Evolutionary conservation across 1,140 invertebrate species (phyloP).

Genomic region (Drosophila pruinosa): DNA sequence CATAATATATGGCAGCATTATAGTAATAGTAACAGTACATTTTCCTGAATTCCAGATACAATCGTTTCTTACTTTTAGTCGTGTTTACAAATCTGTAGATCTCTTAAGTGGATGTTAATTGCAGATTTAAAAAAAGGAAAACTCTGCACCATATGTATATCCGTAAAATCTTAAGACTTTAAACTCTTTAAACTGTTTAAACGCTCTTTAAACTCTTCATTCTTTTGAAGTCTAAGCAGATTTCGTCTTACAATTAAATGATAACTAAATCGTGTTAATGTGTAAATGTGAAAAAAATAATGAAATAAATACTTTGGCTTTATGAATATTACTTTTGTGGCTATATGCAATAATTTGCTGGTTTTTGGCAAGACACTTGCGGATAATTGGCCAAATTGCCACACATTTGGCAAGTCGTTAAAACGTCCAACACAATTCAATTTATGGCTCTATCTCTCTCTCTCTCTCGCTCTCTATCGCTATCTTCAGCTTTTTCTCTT

Average conservation of each 20-base stretch:
- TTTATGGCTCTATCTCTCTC: background rate
- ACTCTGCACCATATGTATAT: no score
- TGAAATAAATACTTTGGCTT: background rate
- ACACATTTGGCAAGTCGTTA: background rate
- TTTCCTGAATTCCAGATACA: no score
- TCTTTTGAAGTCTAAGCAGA: no score
- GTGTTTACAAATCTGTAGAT: no score
- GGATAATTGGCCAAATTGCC: background rate
- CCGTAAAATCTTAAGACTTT: no score
- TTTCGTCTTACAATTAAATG: background rate
- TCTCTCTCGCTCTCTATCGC: background rate
- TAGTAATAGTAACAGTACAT: no score
- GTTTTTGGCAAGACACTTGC: background rate
- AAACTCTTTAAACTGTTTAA: no score
- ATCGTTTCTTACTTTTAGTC: no score
- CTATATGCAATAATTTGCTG: background rate
- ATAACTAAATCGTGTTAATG: background rate
- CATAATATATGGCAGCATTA: no score
- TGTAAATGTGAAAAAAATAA: background rate
- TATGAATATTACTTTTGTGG: background rate
- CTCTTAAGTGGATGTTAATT: no score
- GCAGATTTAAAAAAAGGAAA: no score
- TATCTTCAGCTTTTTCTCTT: background rate
- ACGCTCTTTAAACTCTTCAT: no score
- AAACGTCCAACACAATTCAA: background rate